These are phyloP conservation scores for Isoperla grammatica DNA, from an alignment of 2,888 invertebrate genomes.

Conservation along the genomic window DNA sequence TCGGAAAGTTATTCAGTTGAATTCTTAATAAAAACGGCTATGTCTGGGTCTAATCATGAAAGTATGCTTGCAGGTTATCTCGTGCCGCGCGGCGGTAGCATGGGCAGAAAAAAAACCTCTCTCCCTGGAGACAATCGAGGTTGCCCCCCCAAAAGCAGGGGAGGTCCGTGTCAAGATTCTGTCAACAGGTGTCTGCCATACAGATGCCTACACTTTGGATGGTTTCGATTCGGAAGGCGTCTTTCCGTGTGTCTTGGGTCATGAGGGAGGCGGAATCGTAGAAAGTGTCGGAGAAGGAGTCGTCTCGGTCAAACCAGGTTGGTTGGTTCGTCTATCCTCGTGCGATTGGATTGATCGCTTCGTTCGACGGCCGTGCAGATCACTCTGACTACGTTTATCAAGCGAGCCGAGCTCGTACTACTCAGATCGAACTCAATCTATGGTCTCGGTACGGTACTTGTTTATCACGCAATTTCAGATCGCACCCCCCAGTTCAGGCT, in stretches of 20 bases:
- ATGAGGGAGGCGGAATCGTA: slow-evolving; percentile 95
- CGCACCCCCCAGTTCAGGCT: too few relatives aligned
- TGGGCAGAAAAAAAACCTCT: slow-evolving; percentile 91
- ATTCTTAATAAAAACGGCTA: too few relatives aligned
- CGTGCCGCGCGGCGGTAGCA: slow-evolving; percentile 92
- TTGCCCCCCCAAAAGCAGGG: slow-evolving; percentile 87
- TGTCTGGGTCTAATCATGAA: too few relatives aligned
- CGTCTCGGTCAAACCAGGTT: slow-evolving; percentile 72
- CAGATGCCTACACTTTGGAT: slow-evolving; percentile 83
- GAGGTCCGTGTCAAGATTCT: slow-evolving; percentile 82
- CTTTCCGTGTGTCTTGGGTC: slow-evolving; percentile 91
- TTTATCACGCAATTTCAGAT: too few relatives aligned
- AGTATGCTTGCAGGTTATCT: slow-evolving; percentile 58
- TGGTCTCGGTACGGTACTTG: too few relatives aligned
- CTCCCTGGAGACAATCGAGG: slow-evolving; percentile 85
- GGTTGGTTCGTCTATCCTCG: too few relatives aligned
- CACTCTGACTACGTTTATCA: too few relatives aligned
- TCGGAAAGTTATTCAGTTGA: too few relatives aligned
- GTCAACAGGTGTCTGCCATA: slow-evolving; percentile 85
- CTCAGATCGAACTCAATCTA: too few relatives aligned
- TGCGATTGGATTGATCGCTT: too few relatives aligned
- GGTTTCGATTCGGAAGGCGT: slow-evolving; percentile 87
- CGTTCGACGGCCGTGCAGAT: too few relatives aligned
- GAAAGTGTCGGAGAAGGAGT: slow-evolving; percentile 94
- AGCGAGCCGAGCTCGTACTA: too few relatives aligned